phyloP scores from a whole-genome alignment of 2,888 invertebrate genomes.

The Cheilosia variabilis region DNA sequence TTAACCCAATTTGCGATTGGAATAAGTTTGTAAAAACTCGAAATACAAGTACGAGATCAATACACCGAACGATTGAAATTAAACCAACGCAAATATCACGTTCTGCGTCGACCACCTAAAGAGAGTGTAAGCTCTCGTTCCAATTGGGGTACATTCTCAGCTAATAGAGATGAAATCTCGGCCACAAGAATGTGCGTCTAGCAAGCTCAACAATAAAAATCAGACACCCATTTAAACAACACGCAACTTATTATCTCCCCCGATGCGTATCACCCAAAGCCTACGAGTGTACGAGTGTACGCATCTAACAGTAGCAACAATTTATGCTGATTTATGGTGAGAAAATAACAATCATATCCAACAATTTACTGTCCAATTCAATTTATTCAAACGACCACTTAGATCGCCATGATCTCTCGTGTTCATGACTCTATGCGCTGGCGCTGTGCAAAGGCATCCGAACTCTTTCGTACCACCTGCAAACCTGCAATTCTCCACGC shows the following conservation, averaged over 20 bases:
- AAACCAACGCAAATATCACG: no score
- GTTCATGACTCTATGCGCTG: conserved; percentile 3
- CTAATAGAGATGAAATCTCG: background rate
- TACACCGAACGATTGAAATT: no score
- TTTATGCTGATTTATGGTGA: conserved; percentile 4
- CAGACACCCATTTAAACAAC: conserved; percentile 3
- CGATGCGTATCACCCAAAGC: background rate
- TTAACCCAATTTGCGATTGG: no score
- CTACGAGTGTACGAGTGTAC: background rate
- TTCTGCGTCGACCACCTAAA: no score
- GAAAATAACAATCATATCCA: conserved; percentile 42
- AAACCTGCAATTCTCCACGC: conserved; percentile 67
- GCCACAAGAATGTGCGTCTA: background rate
- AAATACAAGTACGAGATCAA: no score
- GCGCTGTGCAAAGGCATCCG: background rate
- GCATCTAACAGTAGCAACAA: background rate
- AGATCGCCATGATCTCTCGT: conserved; percentile 10
- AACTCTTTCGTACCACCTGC: conserved; percentile 49
- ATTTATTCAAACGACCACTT: conserved; percentile 50
- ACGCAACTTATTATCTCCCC: background rate
- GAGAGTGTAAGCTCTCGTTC: background rate
- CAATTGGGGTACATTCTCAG: background rate
- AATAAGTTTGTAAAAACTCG: no score
- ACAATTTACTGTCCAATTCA: conserved; percentile 55
- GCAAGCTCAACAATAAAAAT: background rate